Base-by-base conservation (phyloP, 2,888 invertebrate genomes). In the Andrena trimmerana region DNA sequence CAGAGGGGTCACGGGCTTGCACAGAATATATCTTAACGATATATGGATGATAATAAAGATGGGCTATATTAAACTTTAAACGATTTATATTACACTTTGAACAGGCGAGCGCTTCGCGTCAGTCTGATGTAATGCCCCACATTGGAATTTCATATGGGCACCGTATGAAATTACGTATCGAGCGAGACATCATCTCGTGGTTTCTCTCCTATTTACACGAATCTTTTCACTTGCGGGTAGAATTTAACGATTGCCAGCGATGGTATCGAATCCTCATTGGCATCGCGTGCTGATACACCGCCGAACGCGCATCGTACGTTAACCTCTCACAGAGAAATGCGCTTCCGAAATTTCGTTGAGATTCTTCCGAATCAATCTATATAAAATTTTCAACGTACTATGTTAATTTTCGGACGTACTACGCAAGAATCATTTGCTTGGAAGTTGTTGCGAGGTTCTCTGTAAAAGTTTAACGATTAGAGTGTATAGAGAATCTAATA, bases 61-160 rank as follows among this genome's bases (percentile, higher is more conserved):
- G 73, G 77, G 70, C 74, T 87, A 89, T 78, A 57, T 85, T 86
- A 83, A 67, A 70, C 31, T 74, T 76, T 69, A 60, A 81, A 83
- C 78, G 80, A 84, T 86, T 84, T 91, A 91, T 93, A 90, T 92
- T 91, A 93, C 92, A 93, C 92, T 92, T 92, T 91, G 86, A 90
- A 93, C 91, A 91, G 87, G 84, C 87, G 84, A 89, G 85, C 54
- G 54, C 20, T 87, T 84, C 88, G 84, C 81, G 82, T 90, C 89
- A 88, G 88, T 88, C 90, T 85, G 87, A 85, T 83, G 84, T 86
- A 89, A 90, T 86, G 86, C 83, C 78, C 86, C 81, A 54, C 79
- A 59, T 65, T 62, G 48, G 66, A 72, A 72, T 67, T 73, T 69
- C 74, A 72, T 67, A 71, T 20, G 24, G 31, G 16, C 52, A 63